These are phyloP conservation scores for Coptodon rendalli DNA, from an alignment of 2,113 vertebrate species.

Conservation along the genomic window DNA sequence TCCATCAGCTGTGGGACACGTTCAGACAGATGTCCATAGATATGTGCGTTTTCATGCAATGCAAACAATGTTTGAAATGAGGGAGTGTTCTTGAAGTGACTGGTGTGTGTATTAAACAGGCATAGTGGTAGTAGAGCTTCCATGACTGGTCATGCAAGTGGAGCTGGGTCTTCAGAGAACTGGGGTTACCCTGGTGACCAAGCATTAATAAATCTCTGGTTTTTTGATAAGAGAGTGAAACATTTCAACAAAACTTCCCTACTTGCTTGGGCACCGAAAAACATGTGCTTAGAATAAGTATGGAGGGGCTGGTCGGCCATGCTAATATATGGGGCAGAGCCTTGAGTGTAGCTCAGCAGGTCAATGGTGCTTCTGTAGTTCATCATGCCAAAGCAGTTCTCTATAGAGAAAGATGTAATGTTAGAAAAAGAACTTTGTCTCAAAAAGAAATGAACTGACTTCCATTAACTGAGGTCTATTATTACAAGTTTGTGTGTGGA, in stretches of 20 bases:
- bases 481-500: not conserved
- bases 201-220: not conserved
- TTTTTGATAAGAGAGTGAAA: not conserved
- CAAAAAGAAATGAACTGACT: not conserved
- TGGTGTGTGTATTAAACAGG: not conserved
- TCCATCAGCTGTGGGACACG: not conserved
- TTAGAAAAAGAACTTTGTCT: not conserved
- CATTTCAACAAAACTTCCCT: not conserved
- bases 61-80: not conserved
- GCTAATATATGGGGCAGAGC: not conserved
- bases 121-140: not conserved
- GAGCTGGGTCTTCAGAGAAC: not conserved
- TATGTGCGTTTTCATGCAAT: not conserved
- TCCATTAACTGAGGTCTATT: not conserved
- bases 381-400: not conserved
- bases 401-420: not conserved
- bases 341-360: not conserved
- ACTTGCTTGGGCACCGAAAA: fast-evolving
- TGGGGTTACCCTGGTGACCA: not conserved
- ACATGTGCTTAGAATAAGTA: not conserved
- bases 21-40: not conserved
- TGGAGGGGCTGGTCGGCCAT: no score
- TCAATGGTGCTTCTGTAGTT: not conserved
- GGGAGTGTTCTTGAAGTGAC: not conserved
- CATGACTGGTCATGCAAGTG: no score